A percentile compares a stretch with the other conserved stretches of the same genome.
phyloP scores from a whole-genome alignment of 2,797 vertebrate species.

The Pseudochirops corinnae region DNA sequence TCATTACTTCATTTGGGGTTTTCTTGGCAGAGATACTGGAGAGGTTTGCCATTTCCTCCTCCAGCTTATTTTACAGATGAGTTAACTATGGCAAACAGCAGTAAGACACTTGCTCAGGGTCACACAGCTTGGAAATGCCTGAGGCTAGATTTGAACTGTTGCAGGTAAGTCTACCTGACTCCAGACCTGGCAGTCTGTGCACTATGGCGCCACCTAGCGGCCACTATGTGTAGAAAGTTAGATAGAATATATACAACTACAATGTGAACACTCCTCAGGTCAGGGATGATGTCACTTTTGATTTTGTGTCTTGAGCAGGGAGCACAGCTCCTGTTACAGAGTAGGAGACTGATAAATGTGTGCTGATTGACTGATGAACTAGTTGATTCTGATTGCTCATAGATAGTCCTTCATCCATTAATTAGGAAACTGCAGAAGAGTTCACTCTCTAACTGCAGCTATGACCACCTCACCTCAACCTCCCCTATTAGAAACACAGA shows the following conservation, averaged over 20 bases:
- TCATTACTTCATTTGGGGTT: background rate
- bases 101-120: background rate
- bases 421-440: background rate
- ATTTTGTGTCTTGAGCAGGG: background rate
- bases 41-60: too few relatives aligned
- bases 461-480: background rate
- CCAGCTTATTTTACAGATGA: constrained; percentile 1
- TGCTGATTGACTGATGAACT: background rate
- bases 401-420: background rate
- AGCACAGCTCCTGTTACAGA: background rate
- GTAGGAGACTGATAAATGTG: background rate
- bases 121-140: background rate
- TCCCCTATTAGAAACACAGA: background rate
- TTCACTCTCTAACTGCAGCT: background rate
- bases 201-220: background rate
- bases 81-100: background rate
- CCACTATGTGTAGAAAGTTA: background rate
- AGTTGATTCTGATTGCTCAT: background rate
- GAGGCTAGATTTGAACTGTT: background rate
- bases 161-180: background rate
- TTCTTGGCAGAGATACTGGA: background rate
- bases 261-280: background rate
- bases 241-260: background rate
- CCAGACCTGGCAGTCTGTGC: background rate
- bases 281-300: background rate